These are phyloP conservation scores for Drosophila azteca DNA, from an alignment of 1,140 invertebrate genomes.

Conservation along the genomic window DNA sequence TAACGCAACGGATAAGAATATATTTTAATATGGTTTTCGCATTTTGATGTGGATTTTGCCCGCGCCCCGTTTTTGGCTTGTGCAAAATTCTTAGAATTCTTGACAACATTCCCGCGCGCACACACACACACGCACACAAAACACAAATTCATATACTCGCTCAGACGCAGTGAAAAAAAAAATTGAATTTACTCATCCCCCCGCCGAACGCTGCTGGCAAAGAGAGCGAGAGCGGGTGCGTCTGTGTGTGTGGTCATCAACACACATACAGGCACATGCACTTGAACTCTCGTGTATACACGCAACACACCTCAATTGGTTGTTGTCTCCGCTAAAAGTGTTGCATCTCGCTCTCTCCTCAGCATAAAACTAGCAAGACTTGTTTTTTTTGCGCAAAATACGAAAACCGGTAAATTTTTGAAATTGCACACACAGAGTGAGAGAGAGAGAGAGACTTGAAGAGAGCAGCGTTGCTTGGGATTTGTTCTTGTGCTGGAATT, in stretches of 20 bases:
- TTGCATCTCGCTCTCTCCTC: conserved; percentile 25
- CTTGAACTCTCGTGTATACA: conserved; percentile 60
- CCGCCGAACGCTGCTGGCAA: conserved; percentile 33
- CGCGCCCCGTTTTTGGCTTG: conserved; percentile 46
- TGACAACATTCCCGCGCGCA: conserved; percentile 78
- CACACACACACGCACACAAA: conserved; percentile 30
- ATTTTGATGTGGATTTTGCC: conserved; percentile 13
- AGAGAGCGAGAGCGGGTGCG: conserved; percentile 44
- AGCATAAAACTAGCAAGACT: conserved; percentile 72
- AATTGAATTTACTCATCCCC: conserved; percentile 44
- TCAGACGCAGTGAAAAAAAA: conserved; percentile 36
- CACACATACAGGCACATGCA: conserved; percentile 45
- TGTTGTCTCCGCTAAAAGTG: conserved; percentile 61
- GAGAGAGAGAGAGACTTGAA: conserved; percentile 14
- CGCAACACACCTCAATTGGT: conserved; percentile 74
- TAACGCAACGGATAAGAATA: conserved; percentile 11
- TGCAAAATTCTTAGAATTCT: conserved; percentile 81
- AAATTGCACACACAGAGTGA: conserved; percentile 36
- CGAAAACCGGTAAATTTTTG: conserved; percentile 76
- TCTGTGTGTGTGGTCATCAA: background rate
- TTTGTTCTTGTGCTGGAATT: conserved; percentile 51
- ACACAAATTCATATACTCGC: conserved; percentile 23
- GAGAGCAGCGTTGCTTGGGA: conserved; percentile 18
- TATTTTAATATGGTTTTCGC: conserved; percentile 3
- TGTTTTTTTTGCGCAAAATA: conserved; percentile 72